These are phyloP conservation scores for Metaphire vulgaris DNA, from an alignment of 1,140 invertebrate species.

Conservation along the genomic window DNA sequence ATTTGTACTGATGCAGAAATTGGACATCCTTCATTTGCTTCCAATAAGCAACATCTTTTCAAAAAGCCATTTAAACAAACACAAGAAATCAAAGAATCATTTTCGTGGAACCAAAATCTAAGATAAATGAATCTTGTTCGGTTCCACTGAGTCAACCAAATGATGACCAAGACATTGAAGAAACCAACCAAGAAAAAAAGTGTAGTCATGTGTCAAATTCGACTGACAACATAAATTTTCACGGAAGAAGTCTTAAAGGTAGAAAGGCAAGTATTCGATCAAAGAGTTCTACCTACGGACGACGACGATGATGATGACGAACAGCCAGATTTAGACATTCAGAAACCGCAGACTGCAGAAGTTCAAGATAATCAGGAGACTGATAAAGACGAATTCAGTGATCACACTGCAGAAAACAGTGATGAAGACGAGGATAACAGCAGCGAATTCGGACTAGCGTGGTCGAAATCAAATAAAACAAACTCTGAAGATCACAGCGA, in stretches of 20 bases:
- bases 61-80: not conserved
- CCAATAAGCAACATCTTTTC: not conserved
- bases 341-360: not conserved
- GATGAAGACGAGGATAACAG: not conserved
- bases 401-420: not conserved
- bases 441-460: not conserved
- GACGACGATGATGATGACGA: not conserved
- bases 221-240: not conserved
- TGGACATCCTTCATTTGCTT: not conserved
- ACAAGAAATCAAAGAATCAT: not conserved
- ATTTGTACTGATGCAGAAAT: not conserved
- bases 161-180: too few species aligned
- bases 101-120: too few species aligned
- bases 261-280: not conserved
- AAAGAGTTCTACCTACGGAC: not conserved
- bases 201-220: too few species aligned
- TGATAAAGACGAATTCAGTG: not conserved
- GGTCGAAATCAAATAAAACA: not conserved
- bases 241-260: not conserved
- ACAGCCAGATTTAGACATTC: not conserved
- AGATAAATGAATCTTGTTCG: too few species aligned
- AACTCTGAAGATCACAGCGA: not conserved
- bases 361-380: not conserved
- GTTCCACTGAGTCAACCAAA: too few species aligned
- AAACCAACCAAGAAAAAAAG: too few species aligned